Evolutionary conservation across 2,888 invertebrate species (phyloP).

Genomic region (Lamproptera curius): DNA sequence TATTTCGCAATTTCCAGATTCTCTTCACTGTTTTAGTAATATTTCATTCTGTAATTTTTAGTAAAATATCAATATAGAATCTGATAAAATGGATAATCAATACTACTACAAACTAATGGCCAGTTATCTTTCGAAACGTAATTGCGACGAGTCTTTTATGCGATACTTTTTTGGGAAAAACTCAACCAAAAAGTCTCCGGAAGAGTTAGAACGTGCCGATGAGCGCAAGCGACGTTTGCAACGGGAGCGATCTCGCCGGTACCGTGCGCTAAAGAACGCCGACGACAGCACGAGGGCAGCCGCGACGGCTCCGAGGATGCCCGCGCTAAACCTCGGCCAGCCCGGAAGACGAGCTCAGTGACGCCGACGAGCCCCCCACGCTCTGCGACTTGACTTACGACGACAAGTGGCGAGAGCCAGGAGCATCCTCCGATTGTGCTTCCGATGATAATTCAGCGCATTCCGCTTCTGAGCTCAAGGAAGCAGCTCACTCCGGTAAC

Average conservation of each 20-base stretch:
- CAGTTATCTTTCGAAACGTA: conserved; percentile 67
- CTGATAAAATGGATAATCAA: conserved; percentile 60
- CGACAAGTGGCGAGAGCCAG: conserved; percentile 57
- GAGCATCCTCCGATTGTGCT: conserved; percentile 54
- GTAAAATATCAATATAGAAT: conserved; percentile 7
- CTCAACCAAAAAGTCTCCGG: conserved; percentile 63
- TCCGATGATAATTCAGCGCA: conserved; percentile 70
- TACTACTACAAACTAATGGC: conserved; percentile 73
- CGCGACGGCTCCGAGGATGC: conserved; percentile 44
- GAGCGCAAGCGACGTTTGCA: conserved; percentile 67
- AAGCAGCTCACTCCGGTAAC: conserved; percentile 36
- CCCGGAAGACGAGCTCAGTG: conserved; percentile 61
- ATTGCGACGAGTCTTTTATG: conserved; percentile 74
- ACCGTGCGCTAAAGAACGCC: conserved; percentile 65
- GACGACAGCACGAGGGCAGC: conserved; percentile 62
- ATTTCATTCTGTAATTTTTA: conserved; percentile 17
- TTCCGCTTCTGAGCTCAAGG: conserved; percentile 50
- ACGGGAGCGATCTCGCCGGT: conserved; percentile 63
- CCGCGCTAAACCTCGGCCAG: conserved; percentile 45
- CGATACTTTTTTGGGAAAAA: conserved; percentile 72
- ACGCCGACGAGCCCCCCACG: conserved; percentile 67
- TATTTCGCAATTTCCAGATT: conserved; percentile 65
- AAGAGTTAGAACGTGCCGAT: conserved; percentile 66
- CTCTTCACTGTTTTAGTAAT: conserved; percentile 36
- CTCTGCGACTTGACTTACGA: conserved; percentile 62